phyloP scores from a whole-genome alignment of 2,113 vertebrate genomes.

The Nibea albiflora region DNA sequence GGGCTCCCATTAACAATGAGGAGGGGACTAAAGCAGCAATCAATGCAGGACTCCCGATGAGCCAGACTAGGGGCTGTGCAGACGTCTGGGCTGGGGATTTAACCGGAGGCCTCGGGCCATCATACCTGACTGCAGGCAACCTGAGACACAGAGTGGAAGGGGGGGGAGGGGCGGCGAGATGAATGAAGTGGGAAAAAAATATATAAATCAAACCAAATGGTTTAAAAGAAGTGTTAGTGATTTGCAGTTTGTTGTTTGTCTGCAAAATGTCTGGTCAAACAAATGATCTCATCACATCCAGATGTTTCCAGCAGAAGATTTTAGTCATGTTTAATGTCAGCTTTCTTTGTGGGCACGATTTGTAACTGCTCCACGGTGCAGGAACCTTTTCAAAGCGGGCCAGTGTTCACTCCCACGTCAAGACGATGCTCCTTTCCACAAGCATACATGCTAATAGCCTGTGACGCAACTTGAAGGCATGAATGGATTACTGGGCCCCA shows the following conservation, averaged over 20 bases:
- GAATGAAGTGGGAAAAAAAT: conserved; percentile 2
- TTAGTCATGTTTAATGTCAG: neutral
- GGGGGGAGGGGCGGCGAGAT: conserved; percentile 19
- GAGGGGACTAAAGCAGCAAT: conserved; percentile 60
- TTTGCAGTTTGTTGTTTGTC: neutral
- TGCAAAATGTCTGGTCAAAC: conserved; percentile 8
- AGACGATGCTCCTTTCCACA: neutral
- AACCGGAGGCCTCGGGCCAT: conserved; percentile 68
- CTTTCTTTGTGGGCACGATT: neutral
- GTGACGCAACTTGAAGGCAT: conserved; percentile 10
- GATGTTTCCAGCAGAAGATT: neutral
- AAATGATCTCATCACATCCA: neutral
- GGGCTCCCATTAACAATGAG: conserved; percentile 64
- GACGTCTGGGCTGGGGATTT: conserved; percentile 81
- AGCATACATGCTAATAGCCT: neutral
- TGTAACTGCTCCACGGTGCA: neutral
- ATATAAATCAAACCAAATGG: neutral
- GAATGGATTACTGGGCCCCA: conserved; percentile 25
- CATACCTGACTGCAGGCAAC: conserved; percentile 75
- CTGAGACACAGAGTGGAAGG: conserved; percentile 54
- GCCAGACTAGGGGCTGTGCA: conserved; percentile 65
- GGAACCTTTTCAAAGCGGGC: neutral
- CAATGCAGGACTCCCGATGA: conserved; percentile 70
- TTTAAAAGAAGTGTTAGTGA: neutral
- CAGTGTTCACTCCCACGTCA: neutral